Evolutionary conservation across 30 jellyfish, hydroid and myxozoan species (phyloP), one percentile per base, ranked within the genome.

Genomic region (Hydractinia symbiolongicarpus): DNA sequence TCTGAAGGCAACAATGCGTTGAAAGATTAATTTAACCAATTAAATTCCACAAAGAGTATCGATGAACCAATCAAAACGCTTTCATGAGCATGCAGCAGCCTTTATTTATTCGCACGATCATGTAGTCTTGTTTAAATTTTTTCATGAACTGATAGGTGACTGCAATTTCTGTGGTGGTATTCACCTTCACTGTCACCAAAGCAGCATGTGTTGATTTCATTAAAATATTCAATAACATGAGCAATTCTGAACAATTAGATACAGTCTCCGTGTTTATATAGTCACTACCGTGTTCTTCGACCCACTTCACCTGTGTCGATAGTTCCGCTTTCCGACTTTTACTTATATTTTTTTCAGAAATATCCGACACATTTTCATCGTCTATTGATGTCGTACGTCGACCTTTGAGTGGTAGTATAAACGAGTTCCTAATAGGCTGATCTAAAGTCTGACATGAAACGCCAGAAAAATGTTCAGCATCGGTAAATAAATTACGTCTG

Each of bases 71-170:
- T 78, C 81, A 78, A 40, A 78, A 78, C 13, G 86, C 58, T 21
- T 78, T 78, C 86, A 78, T 78, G 19, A 78, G 81, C 61, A 78
- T 78, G 15, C 81, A 56, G 60, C 61, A 78, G 10, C 71, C 20
- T 7, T 55, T 55, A 19, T 78, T 78, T 20, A 78, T 58, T 55
- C 61, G 81, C 10, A 78, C 86, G 55, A 78, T 61, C 86, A 78
- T 78, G 52, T 78, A 78, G 60, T 78, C 86, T 61, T 78, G 86
- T 61, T 78, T 78, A 61, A 78, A 78, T 62, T 58, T 55, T 11
- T 55, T 57, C 81, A 78, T 44, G 81, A 78, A 78, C 61, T 78
- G 86, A 78, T 78, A 78, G n/a, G 86, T 78, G n/a, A 78, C 19
- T 9, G 57, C 10, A 9, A 78, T 55, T 20, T 78, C 86, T 61